These are phyloP conservation scores for Cryptocephalus primarius DNA, from an alignment of 2,888 invertebrate species.

Conservation along the genomic window DNA sequence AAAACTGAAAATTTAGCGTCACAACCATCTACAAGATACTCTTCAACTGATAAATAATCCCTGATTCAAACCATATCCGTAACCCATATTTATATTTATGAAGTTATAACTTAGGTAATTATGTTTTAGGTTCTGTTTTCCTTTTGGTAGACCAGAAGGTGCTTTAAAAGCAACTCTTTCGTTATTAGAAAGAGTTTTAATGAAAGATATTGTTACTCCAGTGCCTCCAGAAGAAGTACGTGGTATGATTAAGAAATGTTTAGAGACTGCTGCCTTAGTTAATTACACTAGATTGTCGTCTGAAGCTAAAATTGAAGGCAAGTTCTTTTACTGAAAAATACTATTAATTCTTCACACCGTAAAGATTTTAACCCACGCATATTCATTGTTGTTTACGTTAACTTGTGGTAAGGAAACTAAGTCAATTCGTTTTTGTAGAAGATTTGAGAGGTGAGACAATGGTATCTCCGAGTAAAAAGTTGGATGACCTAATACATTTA, in stretches of 20 bases:
- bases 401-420: not conserved
- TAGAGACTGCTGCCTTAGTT: slow-evolving; percentile 94
- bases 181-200: slow-evolving; percentile 88
- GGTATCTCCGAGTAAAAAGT: slow-evolving; percentile 76
- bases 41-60: too few relatives aligned
- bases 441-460: slow-evolving; percentile 72
- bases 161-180: slow-evolving; percentile 94
- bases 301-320: slow-evolving; percentile 97
- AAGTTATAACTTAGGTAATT: not conserved
- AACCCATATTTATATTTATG: too few relatives aligned
- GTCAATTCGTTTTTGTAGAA: slow-evolving; percentile 40
- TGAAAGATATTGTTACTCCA: slow-evolving; percentile 98
- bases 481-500: slow-evolving; percentile 93
- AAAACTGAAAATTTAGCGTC: too few relatives aligned
- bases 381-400: not conserved
- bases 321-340: slow-evolving; percentile 7
- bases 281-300: slow-evolving; percentile 94
- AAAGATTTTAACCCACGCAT: not conserved
- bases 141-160: slow-evolving; percentile 97
- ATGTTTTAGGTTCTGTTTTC: slow-evolving; percentile 77
- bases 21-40: too few relatives aligned
- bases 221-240: slow-evolving; percentile 94
- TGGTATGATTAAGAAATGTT: slow-evolving; percentile 88
- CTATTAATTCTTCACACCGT: not conserved
- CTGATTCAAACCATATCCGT: too few relatives aligned